Evolutionary conservation across 2,113 vertebrate genomes (phyloP), one percentile per base, ranked within the genome.

Genomic region (Microcebus griseorufus): DNA sequence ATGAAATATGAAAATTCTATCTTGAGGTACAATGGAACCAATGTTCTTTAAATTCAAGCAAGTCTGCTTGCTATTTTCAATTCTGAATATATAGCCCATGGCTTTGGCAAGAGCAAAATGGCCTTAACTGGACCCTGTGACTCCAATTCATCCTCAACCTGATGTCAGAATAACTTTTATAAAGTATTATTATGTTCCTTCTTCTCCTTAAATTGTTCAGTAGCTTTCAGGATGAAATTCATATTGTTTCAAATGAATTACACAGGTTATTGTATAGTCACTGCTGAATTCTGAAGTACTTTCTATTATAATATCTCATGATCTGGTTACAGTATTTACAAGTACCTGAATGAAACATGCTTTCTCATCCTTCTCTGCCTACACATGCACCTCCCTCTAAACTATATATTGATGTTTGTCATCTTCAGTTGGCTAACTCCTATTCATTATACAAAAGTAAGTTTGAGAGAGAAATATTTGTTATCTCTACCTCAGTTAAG

Each of bases 201-300:
- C 8, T 90, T 42, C 51, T 84, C 37, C 62, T 88, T 70, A 70
- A 80, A n/a, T 42, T 93, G 45, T 83, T 94, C 17, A 73, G 32
- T 17, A 93, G 64, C 45, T 69, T 93, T 95, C 51, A 90, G 39
- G 42, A 80, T 80, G 10, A 88, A 96, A 79, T 87, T 90, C 16
- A 4, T 78, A 11, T 48, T 37, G 90, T 91, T 48, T 42, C 70
- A 23, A 11, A 88, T 60, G 29, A 9, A 76, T 81, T 48, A 91
- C 1, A 39, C 3, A 88, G 25, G 22, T 90, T 92, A 81, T 25
- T 81, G 67, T 72, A 34, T 76, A 89, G 53, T 37, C n/a, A 82
- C 14, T 86, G 65, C 37, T 17, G 14, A 95, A 39, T 62, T 91
- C 27, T 86, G 20, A 88, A 9, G 53, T 13, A 89, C 62, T 90